Evolutionary conservation across 2,888 invertebrate genomes (phyloP).

Genomic region (Himalopsyche anomala): DNA sequence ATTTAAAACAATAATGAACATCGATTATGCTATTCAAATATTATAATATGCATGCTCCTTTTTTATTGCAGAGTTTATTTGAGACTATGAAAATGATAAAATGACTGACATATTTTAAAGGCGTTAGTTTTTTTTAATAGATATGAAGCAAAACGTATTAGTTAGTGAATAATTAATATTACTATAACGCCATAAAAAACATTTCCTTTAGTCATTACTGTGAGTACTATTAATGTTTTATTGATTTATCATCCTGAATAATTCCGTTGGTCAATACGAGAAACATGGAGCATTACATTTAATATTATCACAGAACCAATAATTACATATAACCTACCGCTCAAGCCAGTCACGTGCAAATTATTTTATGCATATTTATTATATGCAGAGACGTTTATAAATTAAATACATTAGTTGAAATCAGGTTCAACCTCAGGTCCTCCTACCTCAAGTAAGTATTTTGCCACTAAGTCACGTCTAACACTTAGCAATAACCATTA

Average conservation of each 20-base stretch:
- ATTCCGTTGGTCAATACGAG: conserved; percentile 3
- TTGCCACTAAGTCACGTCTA: conserved; percentile 4
- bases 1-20: too few relatives aligned
- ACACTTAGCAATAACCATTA: neutral
- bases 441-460: neutral
- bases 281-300: neutral
- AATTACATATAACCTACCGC: neutral
- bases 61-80: too few relatives aligned
- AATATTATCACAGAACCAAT: neutral
- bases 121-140: too few relatives aligned
- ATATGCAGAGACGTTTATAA: neutral
- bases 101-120: too few relatives aligned
- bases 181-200: too few relatives aligned
- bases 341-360: neutral
- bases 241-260: conserved; percentile 7
- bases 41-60: too few relatives aligned
- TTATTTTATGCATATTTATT: conserved; percentile 29
- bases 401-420: conserved; percentile 21
- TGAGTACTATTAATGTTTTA: neutral
- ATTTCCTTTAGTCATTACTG: too few relatives aligned
- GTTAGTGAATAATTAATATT: too few relatives aligned
- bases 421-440: neutral
- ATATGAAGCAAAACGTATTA: too few relatives aligned
- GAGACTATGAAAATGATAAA: too few relatives aligned
- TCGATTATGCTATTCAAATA: too few relatives aligned